These are phyloP conservation scores for Stictonetta naevosa DNA, from an alignment of 2,113 vertebrate genomes.

Conservation along the genomic window DNA sequence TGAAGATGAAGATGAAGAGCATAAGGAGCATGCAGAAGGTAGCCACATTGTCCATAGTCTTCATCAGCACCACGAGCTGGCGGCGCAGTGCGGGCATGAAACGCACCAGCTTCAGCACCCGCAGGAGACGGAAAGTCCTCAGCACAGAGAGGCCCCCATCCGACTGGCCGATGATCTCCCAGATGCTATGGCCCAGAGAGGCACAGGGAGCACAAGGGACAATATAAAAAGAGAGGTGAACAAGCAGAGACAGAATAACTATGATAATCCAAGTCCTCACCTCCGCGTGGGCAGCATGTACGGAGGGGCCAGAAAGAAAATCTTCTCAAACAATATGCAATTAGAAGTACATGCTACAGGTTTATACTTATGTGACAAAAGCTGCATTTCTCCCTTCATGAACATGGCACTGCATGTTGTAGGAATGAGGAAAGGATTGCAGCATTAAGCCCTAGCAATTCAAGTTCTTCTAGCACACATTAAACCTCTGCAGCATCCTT, in stretches of 20 bases:
- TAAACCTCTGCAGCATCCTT: not conserved
- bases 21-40: conserved; percentile 99
- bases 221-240: not conserved
- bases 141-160: conserved; percentile 93
- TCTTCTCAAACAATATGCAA: not conserved
- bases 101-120: conserved; percentile 94
- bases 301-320: not conserved
- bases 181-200: conserved; percentile 80
- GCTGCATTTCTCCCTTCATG: not conserved
- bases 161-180: conserved; percentile 94
- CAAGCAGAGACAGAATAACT: not conserved
- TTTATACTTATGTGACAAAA: not conserved
- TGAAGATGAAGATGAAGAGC: conserved; percentile 99
- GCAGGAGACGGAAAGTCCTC: conserved; percentile 92
- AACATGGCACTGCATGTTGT: not conserved
- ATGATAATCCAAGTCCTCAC: not conserved
- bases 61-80: conserved; percentile 97
- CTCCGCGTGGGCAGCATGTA: not conserved
- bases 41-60: conserved; percentile 99
- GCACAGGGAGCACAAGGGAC: not conserved
- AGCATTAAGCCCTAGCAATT: not conserved
- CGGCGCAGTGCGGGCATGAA: conserved; percentile 95
- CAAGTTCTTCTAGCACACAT: not conserved
- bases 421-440: not conserved
- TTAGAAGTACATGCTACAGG: not conserved